Evolutionary conservation across 2,113 vertebrate genomes (phyloP).

Genomic region (Myiozetetes cayanensis): DNA sequence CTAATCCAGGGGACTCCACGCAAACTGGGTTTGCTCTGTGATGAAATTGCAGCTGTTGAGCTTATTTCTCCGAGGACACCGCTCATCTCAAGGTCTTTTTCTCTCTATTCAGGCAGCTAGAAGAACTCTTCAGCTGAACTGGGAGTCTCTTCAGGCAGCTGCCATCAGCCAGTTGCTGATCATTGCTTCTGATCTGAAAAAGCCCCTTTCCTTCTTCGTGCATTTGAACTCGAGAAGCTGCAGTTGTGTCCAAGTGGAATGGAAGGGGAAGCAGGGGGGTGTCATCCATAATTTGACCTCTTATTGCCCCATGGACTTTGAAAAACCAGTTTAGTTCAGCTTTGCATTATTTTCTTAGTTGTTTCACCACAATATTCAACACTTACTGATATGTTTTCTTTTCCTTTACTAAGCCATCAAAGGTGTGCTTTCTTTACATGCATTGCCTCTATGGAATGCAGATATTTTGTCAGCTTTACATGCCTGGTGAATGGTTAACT

Average conservation of each 20-base stretch:
- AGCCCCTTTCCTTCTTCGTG: neutral
- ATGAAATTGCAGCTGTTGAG: constrained; percentile 30
- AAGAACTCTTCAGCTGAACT: neutral
- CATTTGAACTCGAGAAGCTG: neutral
- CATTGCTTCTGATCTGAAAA: neutral
- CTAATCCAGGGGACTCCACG: neutral
- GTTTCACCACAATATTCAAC: neutral
- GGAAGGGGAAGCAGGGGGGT: neutral
- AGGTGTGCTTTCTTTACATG: neutral
- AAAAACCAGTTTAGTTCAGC: neutral
- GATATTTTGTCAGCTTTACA: neutral
- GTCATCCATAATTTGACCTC: neutral
- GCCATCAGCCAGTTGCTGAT: neutral
- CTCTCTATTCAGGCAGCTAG: neutral
- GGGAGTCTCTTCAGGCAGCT: neutral
- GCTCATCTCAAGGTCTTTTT: constrained; percentile 21
- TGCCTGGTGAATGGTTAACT: neutral
- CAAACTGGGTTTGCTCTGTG: neutral
- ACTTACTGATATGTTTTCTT: neutral
- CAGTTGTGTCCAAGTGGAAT: neutral
- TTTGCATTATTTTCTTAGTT: neutral
- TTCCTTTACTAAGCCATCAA: neutral
- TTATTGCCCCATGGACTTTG: neutral
- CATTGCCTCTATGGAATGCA: neutral
- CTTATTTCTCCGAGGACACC: constrained; percentile 59